phyloP scores from a whole-genome alignment of 2,888 invertebrate genomes.

The Drosophila lutescens region DNA sequence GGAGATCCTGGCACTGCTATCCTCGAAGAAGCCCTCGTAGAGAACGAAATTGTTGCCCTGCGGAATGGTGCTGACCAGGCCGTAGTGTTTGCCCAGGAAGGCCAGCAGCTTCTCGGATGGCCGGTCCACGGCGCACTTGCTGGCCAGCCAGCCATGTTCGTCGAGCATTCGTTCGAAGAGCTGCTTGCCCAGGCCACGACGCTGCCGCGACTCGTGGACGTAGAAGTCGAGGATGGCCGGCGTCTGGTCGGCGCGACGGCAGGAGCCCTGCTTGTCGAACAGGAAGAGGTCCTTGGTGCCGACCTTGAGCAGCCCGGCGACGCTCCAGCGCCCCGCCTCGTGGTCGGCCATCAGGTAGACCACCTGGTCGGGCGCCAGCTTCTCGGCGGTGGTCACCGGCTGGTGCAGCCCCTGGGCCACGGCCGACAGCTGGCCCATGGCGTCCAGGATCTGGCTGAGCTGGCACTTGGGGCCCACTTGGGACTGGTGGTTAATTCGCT shows the following conservation, averaged over 20 bases:
- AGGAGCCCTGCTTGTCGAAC: slow-evolving; percentile 87
- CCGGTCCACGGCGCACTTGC: slow-evolving; percentile 93
- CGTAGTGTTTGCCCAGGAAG: slow-evolving; percentile 93
- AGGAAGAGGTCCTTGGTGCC: slow-evolving; percentile 94
- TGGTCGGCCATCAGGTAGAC: slow-evolving; percentile 71
- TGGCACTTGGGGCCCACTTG: neutral
- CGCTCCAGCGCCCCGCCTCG: slow-evolving; percentile 85
- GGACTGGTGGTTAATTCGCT: too few relatives aligned
- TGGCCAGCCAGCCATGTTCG: slow-evolving; percentile 88
- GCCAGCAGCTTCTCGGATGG: slow-evolving; percentile 94
- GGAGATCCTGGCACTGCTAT: neutral
- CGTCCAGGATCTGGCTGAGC: slow-evolving; percentile 87
- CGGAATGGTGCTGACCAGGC: slow-evolving; percentile 86
- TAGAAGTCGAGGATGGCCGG: slow-evolving; percentile 96
- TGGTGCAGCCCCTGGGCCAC: slow-evolving; percentile 88
- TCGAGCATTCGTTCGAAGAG: slow-evolving; percentile 93
- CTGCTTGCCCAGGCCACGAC: slow-evolving; percentile 91
- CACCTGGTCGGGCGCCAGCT: slow-evolving; percentile 85
- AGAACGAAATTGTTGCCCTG: slow-evolving; percentile 94
- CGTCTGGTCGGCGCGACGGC: slow-evolving; percentile 89
- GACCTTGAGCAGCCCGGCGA: slow-evolving; percentile 93
- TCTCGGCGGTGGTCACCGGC: slow-evolving; percentile 89
- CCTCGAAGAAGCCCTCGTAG: slow-evolving; percentile 90
- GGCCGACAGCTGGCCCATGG: slow-evolving; percentile 89
- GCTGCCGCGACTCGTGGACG: slow-evolving; percentile 91